Evolutionary conservation across 2,888 invertebrate species (phyloP), one percentile per base, ranked within the genome.

Genomic region (Fragum fragum): DNA sequence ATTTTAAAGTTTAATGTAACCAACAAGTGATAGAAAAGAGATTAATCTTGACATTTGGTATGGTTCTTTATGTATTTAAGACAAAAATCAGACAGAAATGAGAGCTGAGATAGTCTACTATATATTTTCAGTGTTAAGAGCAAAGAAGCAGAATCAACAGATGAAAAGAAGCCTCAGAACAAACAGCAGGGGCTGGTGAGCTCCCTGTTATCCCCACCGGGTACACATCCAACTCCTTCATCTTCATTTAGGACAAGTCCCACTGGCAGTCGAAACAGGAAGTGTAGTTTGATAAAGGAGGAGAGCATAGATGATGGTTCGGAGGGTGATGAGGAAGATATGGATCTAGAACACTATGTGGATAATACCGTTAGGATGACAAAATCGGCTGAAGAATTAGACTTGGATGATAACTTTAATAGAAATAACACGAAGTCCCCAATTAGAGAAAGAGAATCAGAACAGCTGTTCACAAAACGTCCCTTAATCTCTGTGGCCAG

Each of bases 241-340:
- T 86, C 87, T 2, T 79, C 88, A n/a, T 57, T 81, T 11, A 70
- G 76, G 11, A 73, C 82, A 36, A 87, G 87, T 69, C 87, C 90
- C 9, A 79, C 84, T 9, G 21, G 59, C 14, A 29, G 61, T 95
- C 96, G 97, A 71, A 96, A 96, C 29, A 96, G 98, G 71, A 98
- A 98, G 93, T 98, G 98, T 95, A 98, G 98, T 92, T 98, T 98
- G 91, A 98, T 98, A 28, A 97, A 97, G 90, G 98, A 98, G 94
- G 98, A 98, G 90, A 98, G 98, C 91, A 97, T 97, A 92, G 98
- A 98, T 91, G 98, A 95, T 71, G 90, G 90, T 80, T 88, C 91
- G 81, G 98, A 95, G 74, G 90, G 91, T 79, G 89, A 91, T 83
- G 87, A 93, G 85, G 87, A 87, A 18, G 81, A 81, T 11, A 79